phyloP scores from a whole-genome alignment of 1,140 invertebrate species.

The Druon quercuslanigerum region DNA sequence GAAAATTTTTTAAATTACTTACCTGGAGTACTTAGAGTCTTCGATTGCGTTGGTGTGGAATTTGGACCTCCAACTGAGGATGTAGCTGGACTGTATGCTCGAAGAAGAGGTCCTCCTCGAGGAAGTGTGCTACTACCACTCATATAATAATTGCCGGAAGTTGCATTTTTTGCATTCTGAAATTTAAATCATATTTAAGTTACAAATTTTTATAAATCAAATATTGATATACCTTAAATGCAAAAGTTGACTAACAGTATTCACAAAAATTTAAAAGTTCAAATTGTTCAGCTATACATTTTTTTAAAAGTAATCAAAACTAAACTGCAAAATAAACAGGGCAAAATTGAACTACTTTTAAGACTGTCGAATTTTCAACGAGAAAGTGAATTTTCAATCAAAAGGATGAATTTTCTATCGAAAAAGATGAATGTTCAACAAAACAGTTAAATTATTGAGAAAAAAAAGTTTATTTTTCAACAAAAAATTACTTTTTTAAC shows the following conservation, averaged over 20 bases:
- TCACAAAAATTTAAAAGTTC: too few relatives aligned
- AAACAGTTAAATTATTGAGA: too few relatives aligned
- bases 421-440: too few relatives aligned
- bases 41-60: slow-evolving; percentile 64
- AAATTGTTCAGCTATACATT: too few relatives aligned
- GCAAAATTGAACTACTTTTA: too few relatives aligned
- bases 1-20: slow-evolving; percentile 32
- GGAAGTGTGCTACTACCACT: slow-evolving; percentile 79
- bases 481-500: too few relatives aligned
- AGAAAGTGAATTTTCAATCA: too few relatives aligned
- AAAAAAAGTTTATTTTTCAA: too few relatives aligned
- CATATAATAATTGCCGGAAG: slow-evolving; percentile 78
- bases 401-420: too few relatives aligned
- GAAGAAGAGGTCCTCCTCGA: slow-evolving; percentile 78
- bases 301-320: too few relatives aligned
- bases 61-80: slow-evolving; percentile 66
- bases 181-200: slow-evolving; percentile 47
- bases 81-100: slow-evolving; percentile 82
- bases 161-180: slow-evolving; percentile 74
- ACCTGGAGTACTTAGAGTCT: slow-evolving; percentile 65
- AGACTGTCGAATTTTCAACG: too few relatives aligned
- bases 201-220: background rate
- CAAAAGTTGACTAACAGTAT: background rate
- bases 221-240: background rate
- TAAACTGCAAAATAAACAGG: too few relatives aligned